phyloP scores from a whole-genome alignment of 2,113 vertebrate species.

The Polypterus senegalus region DNA sequence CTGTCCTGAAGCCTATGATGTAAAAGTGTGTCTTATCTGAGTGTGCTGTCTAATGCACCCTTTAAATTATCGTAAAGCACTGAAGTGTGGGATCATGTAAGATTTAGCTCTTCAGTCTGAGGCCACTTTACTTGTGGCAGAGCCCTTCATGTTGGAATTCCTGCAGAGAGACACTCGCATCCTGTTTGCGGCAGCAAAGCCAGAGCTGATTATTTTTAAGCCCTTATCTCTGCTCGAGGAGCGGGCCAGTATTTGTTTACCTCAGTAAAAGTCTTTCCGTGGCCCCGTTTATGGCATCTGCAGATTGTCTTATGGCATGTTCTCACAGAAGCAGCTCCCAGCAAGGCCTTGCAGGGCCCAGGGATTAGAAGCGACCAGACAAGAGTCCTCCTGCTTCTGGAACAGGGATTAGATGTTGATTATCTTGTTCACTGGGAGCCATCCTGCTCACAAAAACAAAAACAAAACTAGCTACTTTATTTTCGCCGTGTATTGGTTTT shows the following conservation, averaged over 20 bases:
- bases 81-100: conserved; percentile 2
- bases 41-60: conserved; percentile 1
- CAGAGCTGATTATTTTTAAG: conserved; percentile 24
- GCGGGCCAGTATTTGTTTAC: conserved; percentile 14
- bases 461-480: no score
- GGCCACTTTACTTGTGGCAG: conserved; percentile 1
- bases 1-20: neutral
- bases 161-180: conserved; percentile 1
- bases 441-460: no score
- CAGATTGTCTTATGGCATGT: neutral
- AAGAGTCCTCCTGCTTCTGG: no score
- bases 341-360: neutral
- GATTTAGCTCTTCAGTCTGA: conserved; percentile 4
- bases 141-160: conserved; percentile 1
- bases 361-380: no score
- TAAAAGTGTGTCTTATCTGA: neutral
- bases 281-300: neutral
- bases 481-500: no score
- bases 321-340: conserved; percentile 1
- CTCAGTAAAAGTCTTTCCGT: conserved; percentile 8
- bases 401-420: no score
- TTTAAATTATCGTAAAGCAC: conserved; percentile 6
- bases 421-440: no score
- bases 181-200: conserved; percentile 6
- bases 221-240: conserved; percentile 17